Evolutionary conservation across 2,113 vertebrate genomes (phyloP).

Genomic region (Leucopsar rothschildi): DNA sequence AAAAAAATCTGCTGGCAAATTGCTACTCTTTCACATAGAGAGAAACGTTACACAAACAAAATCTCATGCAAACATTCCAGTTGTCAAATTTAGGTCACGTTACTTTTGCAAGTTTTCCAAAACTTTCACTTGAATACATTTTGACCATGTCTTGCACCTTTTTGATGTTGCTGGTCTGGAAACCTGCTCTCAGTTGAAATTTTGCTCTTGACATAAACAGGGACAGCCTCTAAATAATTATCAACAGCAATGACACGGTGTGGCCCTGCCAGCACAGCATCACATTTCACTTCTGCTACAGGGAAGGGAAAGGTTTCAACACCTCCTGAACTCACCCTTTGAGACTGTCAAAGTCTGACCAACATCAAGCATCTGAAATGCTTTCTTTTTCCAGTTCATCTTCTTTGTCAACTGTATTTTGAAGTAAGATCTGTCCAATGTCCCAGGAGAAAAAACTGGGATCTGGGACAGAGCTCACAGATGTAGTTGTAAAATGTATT

Average conservation of each 20-base stretch:
- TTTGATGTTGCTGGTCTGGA: background rate
- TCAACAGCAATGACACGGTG: background rate
- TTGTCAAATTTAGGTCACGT: background rate
- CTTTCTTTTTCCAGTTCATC: conserved; percentile 48
- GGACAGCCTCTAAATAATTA: background rate
- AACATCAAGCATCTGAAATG: conserved; percentile 56
- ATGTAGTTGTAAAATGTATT: background rate
- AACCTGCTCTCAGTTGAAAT: background rate
- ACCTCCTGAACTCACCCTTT: conserved; percentile 43
- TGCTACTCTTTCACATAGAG: background rate
- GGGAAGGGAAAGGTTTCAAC: conserved; percentile 49
- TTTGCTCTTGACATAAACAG: background rate
- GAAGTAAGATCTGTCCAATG: conserved; percentile 51
- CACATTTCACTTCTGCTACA: conserved; percentile 55
- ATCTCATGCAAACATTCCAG: background rate
- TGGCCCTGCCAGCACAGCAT: conserved; percentile 60
- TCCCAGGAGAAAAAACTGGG: conserved; percentile 17
- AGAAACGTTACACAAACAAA: background rate
- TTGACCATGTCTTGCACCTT: background rate
- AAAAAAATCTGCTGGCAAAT: background rate
- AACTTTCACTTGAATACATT: background rate
- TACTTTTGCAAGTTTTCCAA: background rate
- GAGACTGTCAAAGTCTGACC: conserved; percentile 44
- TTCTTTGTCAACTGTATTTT: conserved; percentile 46
- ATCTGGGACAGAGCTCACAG: conserved; percentile 44